Conservation (phyloP, 2,113 vertebrate genomes). For the Fukomys damarensis region DNA sequence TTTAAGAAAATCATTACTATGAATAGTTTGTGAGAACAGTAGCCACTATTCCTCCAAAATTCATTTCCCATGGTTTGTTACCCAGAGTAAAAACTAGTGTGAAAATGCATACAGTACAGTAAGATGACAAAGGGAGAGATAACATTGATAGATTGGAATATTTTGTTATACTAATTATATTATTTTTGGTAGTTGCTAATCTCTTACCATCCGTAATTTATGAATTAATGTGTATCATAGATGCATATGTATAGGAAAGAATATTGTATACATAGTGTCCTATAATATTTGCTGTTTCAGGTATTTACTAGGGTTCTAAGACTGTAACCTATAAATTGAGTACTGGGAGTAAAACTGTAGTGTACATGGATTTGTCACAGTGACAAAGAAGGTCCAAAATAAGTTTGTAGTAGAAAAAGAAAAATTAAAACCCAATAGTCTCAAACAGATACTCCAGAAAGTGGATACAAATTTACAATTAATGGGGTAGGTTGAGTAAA, state of each 20-base stretch:
- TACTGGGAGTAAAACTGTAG: not conserved
- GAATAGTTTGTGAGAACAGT: not conserved
- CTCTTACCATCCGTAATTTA: not conserved
- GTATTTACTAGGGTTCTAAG: not conserved
- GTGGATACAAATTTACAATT: not conserved
- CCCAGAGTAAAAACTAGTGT: not conserved
- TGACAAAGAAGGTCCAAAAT: not conserved
- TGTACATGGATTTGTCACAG: not conserved
- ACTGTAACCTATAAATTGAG: too few species aligned
- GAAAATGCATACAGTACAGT: not conserved
- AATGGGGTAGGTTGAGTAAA: not conserved
- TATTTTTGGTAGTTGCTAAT: not conserved
- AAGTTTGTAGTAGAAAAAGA: not conserved
- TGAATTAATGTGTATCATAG: not conserved
- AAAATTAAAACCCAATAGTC: not conserved
- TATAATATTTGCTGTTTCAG: not conserved
- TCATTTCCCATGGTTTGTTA: not conserved
- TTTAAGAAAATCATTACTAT: constrained; percentile 28
- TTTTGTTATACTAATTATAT: not conserved
- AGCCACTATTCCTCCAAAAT: not conserved
- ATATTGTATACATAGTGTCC: not conserved
- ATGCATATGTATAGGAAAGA: not conserved
- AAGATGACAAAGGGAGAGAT: not conserved
- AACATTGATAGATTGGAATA: not conserved
- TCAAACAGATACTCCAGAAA: not conserved